phyloP scores from a whole-genome alignment of 2,113 vertebrate species.

The Oncorhynchus tshawytscha region DNA sequence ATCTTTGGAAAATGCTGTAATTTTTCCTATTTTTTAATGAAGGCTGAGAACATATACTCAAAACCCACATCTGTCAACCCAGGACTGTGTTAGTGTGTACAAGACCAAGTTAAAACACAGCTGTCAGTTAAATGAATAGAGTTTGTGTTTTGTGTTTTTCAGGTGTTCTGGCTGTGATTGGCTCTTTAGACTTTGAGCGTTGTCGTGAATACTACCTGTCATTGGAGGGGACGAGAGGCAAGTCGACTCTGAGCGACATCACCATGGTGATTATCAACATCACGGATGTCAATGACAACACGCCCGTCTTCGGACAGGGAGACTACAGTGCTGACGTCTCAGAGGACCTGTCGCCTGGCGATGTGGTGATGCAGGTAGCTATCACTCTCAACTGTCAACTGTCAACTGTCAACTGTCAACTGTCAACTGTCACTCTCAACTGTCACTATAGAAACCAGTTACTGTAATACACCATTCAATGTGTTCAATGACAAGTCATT shows the following conservation, averaged over 20 bases:
- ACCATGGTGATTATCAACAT: constrained; percentile 87
- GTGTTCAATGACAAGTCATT: background rate
- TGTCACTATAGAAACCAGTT: constrained; percentile 2
- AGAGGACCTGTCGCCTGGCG: constrained; percentile 82
- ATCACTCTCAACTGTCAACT: constrained; percentile 27
- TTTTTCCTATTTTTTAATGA: too few relatives aligned
- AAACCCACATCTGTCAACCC: background rate
- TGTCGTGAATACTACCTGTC: constrained; percentile 85
- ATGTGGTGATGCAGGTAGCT: constrained; percentile 86
- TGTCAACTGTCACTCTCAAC: constrained; percentile 6
- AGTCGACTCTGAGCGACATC: constrained; percentile 81
- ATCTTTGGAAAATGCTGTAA: too few relatives aligned
- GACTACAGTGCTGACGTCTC: constrained; percentile 75
- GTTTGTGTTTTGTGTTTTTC: background rate
- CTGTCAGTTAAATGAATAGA: background rate
- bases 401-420: background rate
- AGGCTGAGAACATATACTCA: background rate
- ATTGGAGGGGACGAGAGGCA: constrained; percentile 83
- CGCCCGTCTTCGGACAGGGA: constrained; percentile 78
- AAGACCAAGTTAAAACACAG: background rate
- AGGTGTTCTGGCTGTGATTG: constrained; percentile 76
- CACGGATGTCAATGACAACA: constrained; percentile 90
- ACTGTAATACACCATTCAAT: background rate
- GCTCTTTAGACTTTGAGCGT: constrained; percentile 86
- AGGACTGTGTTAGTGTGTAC: too few relatives aligned